phyloP scores from a whole-genome alignment of 1,140 invertebrate species.

The Cepaea nemoralis region DNA sequence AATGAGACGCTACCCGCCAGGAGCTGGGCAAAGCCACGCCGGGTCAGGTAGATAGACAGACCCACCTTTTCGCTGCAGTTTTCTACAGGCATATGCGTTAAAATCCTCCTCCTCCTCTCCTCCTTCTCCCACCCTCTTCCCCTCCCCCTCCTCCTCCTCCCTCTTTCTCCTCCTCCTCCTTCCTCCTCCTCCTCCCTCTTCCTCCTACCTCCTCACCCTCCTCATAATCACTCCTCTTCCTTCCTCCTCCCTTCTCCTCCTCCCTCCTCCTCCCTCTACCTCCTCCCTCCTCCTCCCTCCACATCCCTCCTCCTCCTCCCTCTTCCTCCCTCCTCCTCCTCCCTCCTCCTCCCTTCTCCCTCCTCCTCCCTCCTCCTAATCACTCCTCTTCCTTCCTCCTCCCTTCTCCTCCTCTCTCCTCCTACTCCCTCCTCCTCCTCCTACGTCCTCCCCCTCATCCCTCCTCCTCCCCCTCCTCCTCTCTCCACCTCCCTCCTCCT shows the following conservation, averaged over 20 bases:
- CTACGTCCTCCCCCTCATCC: too few relatives aligned
- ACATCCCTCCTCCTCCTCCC: not conserved
- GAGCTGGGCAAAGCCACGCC: too few relatives aligned
- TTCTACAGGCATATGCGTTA: too few relatives aligned
- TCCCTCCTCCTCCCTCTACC: not conserved
- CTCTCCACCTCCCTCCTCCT: not conserved
- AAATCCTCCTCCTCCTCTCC: too few relatives aligned
- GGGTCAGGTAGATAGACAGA: too few relatives aligned
- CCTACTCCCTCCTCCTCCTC: not conserved
- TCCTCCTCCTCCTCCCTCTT: constrained; percentile 5
- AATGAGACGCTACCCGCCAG: too few relatives aligned
- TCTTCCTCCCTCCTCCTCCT: not conserved
- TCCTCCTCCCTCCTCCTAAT: not conserved
- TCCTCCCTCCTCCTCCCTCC: not conserved
- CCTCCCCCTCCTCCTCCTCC: not conserved
- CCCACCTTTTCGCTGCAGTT: too few relatives aligned
- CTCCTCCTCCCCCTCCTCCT: too few relatives aligned
- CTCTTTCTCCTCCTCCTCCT: not conserved
- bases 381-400: not conserved
- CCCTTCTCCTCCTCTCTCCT: not conserved
- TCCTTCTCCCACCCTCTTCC: too few relatives aligned
- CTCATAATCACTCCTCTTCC: not conserved
- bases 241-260: not conserved
- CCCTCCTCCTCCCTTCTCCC: not conserved
- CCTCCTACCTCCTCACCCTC: not conserved